Conservation (phyloP, 2,888 invertebrate species). For the Pogonocherus hispidulus region DNA sequence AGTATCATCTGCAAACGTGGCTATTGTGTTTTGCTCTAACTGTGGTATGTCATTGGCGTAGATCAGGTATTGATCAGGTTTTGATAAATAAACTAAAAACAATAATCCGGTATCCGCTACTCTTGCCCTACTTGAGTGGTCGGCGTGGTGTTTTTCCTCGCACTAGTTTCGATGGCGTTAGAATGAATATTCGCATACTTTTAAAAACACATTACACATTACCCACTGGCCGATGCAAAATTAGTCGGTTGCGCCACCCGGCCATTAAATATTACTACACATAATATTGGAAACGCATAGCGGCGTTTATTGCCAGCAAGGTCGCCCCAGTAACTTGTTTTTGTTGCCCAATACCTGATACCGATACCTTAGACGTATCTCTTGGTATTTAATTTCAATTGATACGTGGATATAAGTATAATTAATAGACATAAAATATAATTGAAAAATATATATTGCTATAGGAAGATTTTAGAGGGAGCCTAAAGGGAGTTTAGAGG, state of each 20-base stretch:
- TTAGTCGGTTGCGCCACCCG: not conserved
- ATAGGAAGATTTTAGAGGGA: too few relatives aligned
- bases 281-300: conserved; percentile 5
- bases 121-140: not conserved
- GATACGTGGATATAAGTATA: too few relatives aligned
- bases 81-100: not conserved
- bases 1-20: too few relatives aligned
- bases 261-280: conserved; percentile 14
- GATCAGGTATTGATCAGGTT: too few relatives aligned
- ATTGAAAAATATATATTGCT: too few relatives aligned
- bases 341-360: conserved; percentile 8
- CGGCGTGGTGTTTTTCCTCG: not conserved
- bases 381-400: too few relatives aligned
- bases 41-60: too few relatives aligned
- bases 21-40: too few relatives aligned
- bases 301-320: not conserved
- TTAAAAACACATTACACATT: too few relatives aligned
- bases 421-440: too few relatives aligned
- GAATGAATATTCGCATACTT: not conserved
- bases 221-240: not conserved
- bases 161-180: not conserved
- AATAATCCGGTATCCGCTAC: not conserved
- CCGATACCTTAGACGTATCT: too few relatives aligned
- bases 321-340: conserved; percentile 6
- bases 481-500: too few relatives aligned